phyloP scores from a whole-genome alignment of 2,888 invertebrate genomes.

The Cerceris ruficornis region DNA sequence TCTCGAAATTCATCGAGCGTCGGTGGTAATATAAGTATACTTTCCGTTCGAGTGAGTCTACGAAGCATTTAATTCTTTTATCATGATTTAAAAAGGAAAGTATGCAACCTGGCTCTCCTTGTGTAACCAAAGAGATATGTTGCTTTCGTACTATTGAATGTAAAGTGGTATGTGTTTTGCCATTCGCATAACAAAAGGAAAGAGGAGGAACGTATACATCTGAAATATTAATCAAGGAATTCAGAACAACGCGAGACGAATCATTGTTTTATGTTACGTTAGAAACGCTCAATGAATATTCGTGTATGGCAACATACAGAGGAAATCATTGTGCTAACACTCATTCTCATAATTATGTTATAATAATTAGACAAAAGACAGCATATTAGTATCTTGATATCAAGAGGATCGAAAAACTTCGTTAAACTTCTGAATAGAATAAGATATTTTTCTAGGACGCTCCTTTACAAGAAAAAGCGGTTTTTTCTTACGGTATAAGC shows the following conservation, averaged over 20 bases:
- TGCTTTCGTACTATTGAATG: slow-evolving; percentile 45
- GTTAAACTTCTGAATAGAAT: slow-evolving; percentile 24
- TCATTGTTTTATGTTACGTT: slow-evolving; percentile 3
- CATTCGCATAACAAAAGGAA: slow-evolving; percentile 32
- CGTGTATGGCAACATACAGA: neutral
- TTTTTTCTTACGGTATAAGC: slow-evolving; percentile 24
- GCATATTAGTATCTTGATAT: slow-evolving; percentile 48
- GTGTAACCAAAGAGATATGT: slow-evolving; percentile 58
- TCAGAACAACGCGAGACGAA: slow-evolving; percentile 26
- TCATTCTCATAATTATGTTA: slow-evolving; percentile 41
- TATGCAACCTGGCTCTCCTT: slow-evolving; percentile 53
- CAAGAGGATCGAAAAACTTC: slow-evolving; percentile 30
- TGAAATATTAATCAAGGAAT: slow-evolving; percentile 29
- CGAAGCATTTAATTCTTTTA: slow-evolving; percentile 36
- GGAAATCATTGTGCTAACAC: slow-evolving; percentile 43
- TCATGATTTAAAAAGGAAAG: slow-evolving; percentile 51
- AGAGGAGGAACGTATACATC: slow-evolving; percentile 24
- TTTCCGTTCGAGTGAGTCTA: slow-evolving; percentile 25
- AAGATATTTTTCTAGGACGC: slow-evolving; percentile 49
- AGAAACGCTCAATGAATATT: neutral
- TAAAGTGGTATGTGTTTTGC: slow-evolving; percentile 27
- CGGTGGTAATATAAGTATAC: slow-evolving; percentile 11
- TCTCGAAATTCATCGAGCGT: slow-evolving; percentile 3
- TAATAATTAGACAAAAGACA: slow-evolving; percentile 51
- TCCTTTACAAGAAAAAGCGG: slow-evolving; percentile 21